These are phyloP conservation scores for Ectobius pallidus DNA, from an alignment of 2,888 invertebrate genomes.

Conservation along the genomic window DNA sequence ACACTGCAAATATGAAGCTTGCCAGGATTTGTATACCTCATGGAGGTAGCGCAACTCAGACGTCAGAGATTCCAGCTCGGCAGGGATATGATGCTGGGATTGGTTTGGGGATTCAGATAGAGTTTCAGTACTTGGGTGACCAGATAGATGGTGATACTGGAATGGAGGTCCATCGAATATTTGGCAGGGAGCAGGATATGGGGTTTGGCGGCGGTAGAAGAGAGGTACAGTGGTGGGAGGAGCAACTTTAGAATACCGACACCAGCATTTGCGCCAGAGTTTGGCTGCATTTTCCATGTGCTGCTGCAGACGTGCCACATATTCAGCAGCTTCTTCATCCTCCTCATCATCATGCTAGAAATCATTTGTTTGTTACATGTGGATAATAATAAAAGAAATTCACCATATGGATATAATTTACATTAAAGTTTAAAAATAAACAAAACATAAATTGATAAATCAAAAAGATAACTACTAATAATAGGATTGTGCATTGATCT, in stretches of 20 bases:
- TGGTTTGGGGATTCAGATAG: too few species aligned
- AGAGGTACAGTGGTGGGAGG: conserved; percentile 19
- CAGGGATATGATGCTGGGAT: too few species aligned
- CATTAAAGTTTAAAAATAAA: too few species aligned
- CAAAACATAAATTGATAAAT: too few species aligned
- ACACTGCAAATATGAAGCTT: background rate
- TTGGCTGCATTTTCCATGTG: conserved; percentile 46
- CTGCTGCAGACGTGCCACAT: conserved; percentile 48
- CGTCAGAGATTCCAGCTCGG: too few species aligned
- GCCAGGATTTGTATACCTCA: conserved; percentile 9
- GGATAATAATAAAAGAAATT: background rate
- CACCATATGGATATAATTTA: background rate
- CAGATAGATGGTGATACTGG: too few species aligned
- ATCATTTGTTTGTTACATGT: too few species aligned
- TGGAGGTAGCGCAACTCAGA: background rate
- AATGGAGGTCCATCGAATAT: too few species aligned
- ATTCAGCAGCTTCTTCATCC: conserved; percentile 48
- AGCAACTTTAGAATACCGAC: conserved; percentile 8
- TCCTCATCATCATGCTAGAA: conserved; percentile 45
- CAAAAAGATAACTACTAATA: too few species aligned
- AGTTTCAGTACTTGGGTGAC: too few species aligned
- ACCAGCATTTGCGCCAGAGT: conserved; percentile 46
- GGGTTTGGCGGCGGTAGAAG: conserved; percentile 8
- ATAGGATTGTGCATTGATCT: too few species aligned
- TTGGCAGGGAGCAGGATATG: background rate